Evolutionary conservation across 35 echinoderm and acorn worm species (phyloP), one percentile per base, ranked within the genome.

Genomic region (Diadema setosum): DNA sequence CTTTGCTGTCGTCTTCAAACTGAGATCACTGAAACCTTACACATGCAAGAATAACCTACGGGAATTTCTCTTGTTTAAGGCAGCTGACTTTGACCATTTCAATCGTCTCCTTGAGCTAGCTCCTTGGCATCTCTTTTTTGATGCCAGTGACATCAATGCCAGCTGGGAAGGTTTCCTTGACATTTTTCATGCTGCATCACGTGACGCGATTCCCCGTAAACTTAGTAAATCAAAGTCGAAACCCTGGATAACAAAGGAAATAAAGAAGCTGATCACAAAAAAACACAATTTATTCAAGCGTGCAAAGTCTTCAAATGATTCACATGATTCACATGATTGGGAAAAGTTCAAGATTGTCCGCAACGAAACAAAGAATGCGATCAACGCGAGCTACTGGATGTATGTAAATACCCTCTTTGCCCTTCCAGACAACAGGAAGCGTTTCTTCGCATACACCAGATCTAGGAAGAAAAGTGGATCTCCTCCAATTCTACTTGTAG

Each of bases 341-440:
- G 45, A 20, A 23, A 55, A 25, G 1, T 83, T 50, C 81, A 83
- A 55, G 18, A 30, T 20, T 18, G 16, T 55, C 14, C 45, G 81
- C 18, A 55, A 83, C 42, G 24, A 27, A 6, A 5, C 52, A 45
- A 83, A 83, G 81, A 83, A 55, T 26, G 46, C 8, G 1, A 55
- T 83, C 52, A 83, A 83, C 24, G 45, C 25, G 43, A 50, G 43
- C 20, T 85, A 85, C 25, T 85, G 83, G 83, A 4, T 3, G 32
- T 65, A 85, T 61, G 21, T 85, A 20, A 61, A 85, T 5, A 18
- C 12, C 24, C 52, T 63, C 27, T 85, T 64, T 39, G 31, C 24
- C 21, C 52, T 85, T 14, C 52, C 83, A 2, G 83, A 64, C 50
- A 85, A 65, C 57, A 60, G 56, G 55, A 85, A 85, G 39, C 83